These are phyloP conservation scores for Choristoneura rosaceana DNA, from an alignment of 2,888 invertebrate genomes.

Conservation along the genomic window DNA sequence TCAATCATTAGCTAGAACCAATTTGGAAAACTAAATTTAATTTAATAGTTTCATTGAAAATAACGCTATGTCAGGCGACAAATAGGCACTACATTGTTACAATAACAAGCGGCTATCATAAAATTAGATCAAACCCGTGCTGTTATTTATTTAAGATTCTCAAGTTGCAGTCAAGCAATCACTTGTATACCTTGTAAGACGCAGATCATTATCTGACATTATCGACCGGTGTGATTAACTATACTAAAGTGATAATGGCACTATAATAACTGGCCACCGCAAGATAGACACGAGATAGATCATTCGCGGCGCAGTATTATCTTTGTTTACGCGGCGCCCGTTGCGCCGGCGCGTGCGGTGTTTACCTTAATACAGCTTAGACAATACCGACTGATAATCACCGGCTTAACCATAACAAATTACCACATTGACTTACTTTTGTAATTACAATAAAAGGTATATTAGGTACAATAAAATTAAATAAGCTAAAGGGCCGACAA, in stretches of 20 bases:
- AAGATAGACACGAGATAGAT: constrained; percentile 48
- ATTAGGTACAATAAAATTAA: too few relatives aligned
- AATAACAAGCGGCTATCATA: not conserved
- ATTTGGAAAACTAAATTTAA: too few relatives aligned
- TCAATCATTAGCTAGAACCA: too few relatives aligned
- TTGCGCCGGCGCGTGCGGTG: constrained; percentile 8
- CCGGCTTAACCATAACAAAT: not conserved
- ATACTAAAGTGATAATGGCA: constrained; percentile 76
- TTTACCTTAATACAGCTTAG: constrained; percentile 11
- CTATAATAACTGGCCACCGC: constrained; percentile 63
- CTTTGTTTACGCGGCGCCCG: constrained; percentile 52
- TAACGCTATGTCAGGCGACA: not conserved
- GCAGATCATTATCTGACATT: constrained; percentile 73
- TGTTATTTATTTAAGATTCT: constrained; percentile 34
- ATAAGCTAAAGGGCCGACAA: too few relatives aligned
- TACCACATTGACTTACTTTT: not conserved
- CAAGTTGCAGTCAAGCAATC: constrained; percentile 69
- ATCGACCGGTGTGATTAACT: constrained; percentile 74
- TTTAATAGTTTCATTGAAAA: too few relatives aligned
- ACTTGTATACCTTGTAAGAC: constrained; percentile 63
- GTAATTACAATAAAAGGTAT: too few relatives aligned
- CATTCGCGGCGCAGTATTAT: constrained; percentile 54
- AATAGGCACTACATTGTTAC: not conserved
- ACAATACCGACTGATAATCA: constrained; percentile 5
- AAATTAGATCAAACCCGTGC: constrained; percentile 17